Conservation (phyloP, 2,888 invertebrate species). For the Hirtodrosophila duncani region DNA sequence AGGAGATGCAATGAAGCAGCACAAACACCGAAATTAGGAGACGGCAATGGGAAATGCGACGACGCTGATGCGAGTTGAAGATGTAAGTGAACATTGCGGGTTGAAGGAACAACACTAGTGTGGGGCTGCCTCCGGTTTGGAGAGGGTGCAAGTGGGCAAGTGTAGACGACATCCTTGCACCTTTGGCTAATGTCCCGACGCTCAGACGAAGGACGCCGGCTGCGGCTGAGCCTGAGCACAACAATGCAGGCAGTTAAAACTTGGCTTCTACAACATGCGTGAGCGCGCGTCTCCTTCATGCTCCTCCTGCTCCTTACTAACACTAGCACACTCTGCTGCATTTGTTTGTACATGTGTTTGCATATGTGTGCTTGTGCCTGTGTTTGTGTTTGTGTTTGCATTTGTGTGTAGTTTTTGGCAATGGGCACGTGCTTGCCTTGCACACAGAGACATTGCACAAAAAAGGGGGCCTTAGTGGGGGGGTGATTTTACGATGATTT, state of each 20-base stretch:
- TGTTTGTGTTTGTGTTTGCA: constrained; percentile 8
- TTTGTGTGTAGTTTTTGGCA: constrained; percentile 39
- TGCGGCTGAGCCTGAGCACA: constrained; percentile 3
- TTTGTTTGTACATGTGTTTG: constrained; percentile 28
- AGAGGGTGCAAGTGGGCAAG: too few relatives aligned
- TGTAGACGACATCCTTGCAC: constrained; percentile 55
- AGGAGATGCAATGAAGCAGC: constrained; percentile 55
- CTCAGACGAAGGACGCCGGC: constrained; percentile 7
- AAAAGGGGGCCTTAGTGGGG: too few relatives aligned
- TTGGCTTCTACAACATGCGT: constrained; percentile 40
- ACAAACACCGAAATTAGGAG: constrained; percentile 64
- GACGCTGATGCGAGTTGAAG: too few relatives aligned
- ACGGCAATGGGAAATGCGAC: too few relatives aligned
- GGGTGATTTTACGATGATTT: too few relatives aligned
- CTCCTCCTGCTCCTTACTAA: constrained; percentile 27
- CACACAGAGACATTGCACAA: too few relatives aligned
- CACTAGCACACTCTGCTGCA: constrained; percentile 37
- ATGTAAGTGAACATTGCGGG: too few relatives aligned
- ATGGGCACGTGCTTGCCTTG: constrained; percentile 36
- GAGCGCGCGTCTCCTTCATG: constrained; percentile 8
- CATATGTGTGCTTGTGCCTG: neutral
- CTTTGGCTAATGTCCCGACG: constrained; percentile 61
- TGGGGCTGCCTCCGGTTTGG: too few relatives aligned
- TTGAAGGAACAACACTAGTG: too few relatives aligned
- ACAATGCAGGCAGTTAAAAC: constrained; percentile 58